Conservation (phyloP, 2,888 invertebrate species). For the Phrixothrix hirtus region DNA sequence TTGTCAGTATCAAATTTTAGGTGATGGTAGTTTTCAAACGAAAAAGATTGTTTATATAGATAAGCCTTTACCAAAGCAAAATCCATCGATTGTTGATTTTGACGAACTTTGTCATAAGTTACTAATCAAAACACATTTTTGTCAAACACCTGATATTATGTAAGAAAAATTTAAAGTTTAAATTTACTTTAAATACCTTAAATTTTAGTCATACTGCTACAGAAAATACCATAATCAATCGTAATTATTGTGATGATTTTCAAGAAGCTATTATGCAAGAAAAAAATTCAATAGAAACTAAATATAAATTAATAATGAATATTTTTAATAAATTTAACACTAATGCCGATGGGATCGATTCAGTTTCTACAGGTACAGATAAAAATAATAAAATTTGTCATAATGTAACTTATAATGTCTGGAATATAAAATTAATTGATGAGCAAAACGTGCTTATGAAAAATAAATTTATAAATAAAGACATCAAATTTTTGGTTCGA, state of each 20-base stretch:
- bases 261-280: too few species aligned
- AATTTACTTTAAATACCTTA: too few species aligned
- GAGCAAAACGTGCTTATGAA: constrained; percentile 43
- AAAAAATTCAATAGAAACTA: too few species aligned
- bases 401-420: constrained; percentile 49
- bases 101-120: constrained; percentile 40
- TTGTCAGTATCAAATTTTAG: too few species aligned
- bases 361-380: background rate
- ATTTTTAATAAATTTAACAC: too few species aligned
- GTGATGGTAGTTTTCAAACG: constrained; percentile 13
- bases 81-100: constrained; percentile 38
- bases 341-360: background rate
- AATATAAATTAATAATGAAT: too few species aligned
- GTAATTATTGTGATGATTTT: too few species aligned
- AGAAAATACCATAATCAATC: too few species aligned
- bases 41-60: constrained; percentile 48
- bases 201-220: too few species aligned
- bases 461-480: constrained; percentile 38
- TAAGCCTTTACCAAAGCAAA: constrained; percentile 43
- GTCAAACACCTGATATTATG: constrained; percentile 27
- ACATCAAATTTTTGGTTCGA: constrained; percentile 46
- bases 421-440: constrained; percentile 44
- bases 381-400: constrained; percentile 33
- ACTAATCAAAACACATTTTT: constrained; percentile 45
- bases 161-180: too few species aligned